A percentile compares a stretch with the other conserved stretches of the same genome.
Conservation (phyloP, 2,113 vertebrate species). For the Columba janthina region DNA sequence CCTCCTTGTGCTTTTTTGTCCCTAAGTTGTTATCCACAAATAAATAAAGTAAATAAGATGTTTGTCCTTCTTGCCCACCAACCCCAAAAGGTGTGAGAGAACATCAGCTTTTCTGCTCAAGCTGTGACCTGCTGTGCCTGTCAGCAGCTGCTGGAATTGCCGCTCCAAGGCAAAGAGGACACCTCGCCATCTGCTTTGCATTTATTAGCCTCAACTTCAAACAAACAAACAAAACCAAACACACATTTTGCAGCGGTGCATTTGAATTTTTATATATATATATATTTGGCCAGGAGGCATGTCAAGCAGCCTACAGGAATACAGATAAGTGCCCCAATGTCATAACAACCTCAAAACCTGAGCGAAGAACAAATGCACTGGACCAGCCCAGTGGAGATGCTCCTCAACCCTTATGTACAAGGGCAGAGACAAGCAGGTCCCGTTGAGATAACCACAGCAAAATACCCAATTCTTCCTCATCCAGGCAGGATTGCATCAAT, state of each 20-base stretch:
- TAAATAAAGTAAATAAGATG: neutral
- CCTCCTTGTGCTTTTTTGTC: neutral
- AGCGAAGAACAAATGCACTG: neutral
- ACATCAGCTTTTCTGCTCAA: neutral
- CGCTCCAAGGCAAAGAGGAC: neutral
- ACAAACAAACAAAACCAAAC: no score
- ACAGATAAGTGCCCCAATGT: neutral
- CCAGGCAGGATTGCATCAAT: neutral
- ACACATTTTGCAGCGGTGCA: neutral
- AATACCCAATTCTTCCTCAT: neutral
- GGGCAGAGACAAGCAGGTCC: neutral
- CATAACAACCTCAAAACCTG: neutral
- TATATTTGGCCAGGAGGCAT: neutral
- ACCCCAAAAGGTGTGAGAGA: neutral
- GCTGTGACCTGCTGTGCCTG: neutral
- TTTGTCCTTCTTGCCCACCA: neutral
- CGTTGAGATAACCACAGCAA: neutral
- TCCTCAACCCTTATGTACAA: neutral
- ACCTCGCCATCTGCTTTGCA: conserved; percentile 32
- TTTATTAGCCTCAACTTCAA: neutral
- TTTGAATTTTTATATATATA: neutral
- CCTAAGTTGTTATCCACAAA: neutral
- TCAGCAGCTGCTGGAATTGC: conserved; percentile 5
- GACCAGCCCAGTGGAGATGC: neutral
- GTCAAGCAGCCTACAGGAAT: neutral